Percentiles rank a stretch among this genome's conserved stretches.
These are phyloP conservation scores for Crocodylus rhombifer DNA, from an alignment of 2,797 vertebrate species.

Conservation along the genomic window DNA sequence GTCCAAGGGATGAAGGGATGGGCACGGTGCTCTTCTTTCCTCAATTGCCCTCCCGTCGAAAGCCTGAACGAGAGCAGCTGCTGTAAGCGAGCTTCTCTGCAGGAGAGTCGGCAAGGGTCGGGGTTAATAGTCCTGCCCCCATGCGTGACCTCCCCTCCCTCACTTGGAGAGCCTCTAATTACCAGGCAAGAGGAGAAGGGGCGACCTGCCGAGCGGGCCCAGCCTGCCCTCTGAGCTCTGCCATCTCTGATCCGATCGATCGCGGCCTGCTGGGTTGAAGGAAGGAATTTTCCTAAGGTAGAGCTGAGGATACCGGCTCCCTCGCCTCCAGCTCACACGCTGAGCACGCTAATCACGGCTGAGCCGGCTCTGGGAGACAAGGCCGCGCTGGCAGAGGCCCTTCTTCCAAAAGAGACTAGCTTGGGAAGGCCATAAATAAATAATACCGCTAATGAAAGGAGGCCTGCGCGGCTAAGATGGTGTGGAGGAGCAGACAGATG, in stretches of 20 bases:
- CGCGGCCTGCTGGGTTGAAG: not conserved
- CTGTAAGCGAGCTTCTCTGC: slow-evolving; percentile 36
- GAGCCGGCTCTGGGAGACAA: not conserved
- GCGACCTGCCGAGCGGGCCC: not conserved
- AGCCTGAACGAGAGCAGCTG: slow-evolving; percentile 45
- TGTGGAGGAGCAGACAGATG: slow-evolving; percentile 19
- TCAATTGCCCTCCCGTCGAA: slow-evolving; percentile 15
- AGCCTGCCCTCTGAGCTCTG: not conserved
- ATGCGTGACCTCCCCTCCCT: slow-evolving; percentile 50
- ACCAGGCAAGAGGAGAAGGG: slow-evolving; percentile 14
- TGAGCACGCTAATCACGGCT: not conserved
- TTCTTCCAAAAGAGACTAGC: not conserved
- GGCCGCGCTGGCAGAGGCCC: not conserved
- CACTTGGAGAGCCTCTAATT: slow-evolving; percentile 54
- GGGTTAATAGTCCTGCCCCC: slow-evolving; percentile 55
- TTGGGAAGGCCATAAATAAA: not conserved
- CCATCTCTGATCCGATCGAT: not conserved
- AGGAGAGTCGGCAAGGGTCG: slow-evolving; percentile 50
- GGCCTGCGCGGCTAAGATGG: not conserved
- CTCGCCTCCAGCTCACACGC: fast-evolving
- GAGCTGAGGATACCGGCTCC: not conserved
- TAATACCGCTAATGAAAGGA: not conserved
- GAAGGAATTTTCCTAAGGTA: not conserved
- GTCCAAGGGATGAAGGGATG: fast-evolving
- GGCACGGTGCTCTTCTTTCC: not conserved